Percentiles rank a stretch among this genome's conserved stretches.
Conservation (phyloP, 2,113 vertebrate species). For the Podilymbus podiceps region DNA sequence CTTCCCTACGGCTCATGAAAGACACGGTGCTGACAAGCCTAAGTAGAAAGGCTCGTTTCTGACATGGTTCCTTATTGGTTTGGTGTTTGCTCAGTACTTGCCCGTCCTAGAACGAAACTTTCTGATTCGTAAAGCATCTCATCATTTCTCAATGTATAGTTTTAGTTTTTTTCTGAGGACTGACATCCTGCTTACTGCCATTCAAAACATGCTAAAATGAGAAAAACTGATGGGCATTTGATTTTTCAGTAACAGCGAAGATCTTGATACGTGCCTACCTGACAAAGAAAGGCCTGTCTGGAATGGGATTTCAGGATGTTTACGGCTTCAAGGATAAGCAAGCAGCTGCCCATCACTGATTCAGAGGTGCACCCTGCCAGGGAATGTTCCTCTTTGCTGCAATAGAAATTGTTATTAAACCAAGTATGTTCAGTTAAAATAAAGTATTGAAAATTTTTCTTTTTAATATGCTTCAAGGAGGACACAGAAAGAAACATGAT, state of each 20-base stretch:
- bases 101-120: neutral
- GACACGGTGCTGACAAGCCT: neutral
- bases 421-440: neutral
- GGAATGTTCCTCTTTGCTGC: neutral
- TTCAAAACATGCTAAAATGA: neutral
- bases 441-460: neutral
- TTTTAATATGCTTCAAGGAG: neutral
- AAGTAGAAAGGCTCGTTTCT: neutral
- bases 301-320: neutral
- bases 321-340: neutral
- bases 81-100: neutral
- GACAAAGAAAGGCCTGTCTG: neutral
- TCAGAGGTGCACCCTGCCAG: neutral
- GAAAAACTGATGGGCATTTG: neutral
- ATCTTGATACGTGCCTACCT: neutral
- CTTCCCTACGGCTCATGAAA: neutral
- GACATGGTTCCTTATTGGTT: neutral
- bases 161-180: neutral
- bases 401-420: neutral
- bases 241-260: neutral
- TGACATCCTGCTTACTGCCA: neutral
- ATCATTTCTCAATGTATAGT: neutral
- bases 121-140: neutral
- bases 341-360: neutral
- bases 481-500: rapidly evolving